These are phyloP conservation scores for Takifugu flavidus DNA, from an alignment of 2,113 vertebrate species.

Conservation along the genomic window DNA sequence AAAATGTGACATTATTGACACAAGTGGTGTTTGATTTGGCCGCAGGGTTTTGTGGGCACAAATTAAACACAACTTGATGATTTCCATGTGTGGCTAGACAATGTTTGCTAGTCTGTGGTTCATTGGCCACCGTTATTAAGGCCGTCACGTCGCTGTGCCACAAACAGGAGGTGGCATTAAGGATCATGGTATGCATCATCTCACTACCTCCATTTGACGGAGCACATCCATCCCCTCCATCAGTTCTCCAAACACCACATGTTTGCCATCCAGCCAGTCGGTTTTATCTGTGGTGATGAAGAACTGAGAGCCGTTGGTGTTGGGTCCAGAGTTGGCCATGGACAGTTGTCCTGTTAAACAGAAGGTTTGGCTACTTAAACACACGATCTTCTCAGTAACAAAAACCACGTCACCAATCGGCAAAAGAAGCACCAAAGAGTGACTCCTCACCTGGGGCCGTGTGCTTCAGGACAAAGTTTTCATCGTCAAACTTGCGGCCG, in stretches of 20 bases:
- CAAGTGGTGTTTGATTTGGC: too few species aligned
- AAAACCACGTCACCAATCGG: not conserved
- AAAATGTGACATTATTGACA: too few species aligned
- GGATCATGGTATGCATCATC: slow-evolving; percentile 7
- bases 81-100: too few species aligned
- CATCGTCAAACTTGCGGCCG: slow-evolving; percentile 93
- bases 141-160: not conserved
- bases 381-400: not conserved
- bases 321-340: slow-evolving; percentile 90
- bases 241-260: slow-evolving; percentile 94
- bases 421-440: too few species aligned
- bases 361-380: not conserved
- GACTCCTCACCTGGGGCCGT: slow-evolving; percentile 82
- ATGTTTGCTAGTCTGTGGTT: too few species aligned
- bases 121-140: not conserved
- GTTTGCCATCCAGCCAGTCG: slow-evolving; percentile 91
- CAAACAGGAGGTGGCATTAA: not conserved
- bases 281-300: slow-evolving; percentile 93
- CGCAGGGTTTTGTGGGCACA: too few species aligned
- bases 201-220: slow-evolving; percentile 83
- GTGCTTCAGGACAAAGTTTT: slow-evolving; percentile 98
- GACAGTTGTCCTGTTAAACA: slow-evolving; percentile 81
- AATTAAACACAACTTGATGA: too few species aligned
- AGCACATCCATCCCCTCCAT: slow-evolving; percentile 92
- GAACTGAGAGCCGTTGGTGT: slow-evolving; percentile 92